Conservation (phyloP, 2,888 invertebrate genomes). For the Eupithecia pulchellata region DNA sequence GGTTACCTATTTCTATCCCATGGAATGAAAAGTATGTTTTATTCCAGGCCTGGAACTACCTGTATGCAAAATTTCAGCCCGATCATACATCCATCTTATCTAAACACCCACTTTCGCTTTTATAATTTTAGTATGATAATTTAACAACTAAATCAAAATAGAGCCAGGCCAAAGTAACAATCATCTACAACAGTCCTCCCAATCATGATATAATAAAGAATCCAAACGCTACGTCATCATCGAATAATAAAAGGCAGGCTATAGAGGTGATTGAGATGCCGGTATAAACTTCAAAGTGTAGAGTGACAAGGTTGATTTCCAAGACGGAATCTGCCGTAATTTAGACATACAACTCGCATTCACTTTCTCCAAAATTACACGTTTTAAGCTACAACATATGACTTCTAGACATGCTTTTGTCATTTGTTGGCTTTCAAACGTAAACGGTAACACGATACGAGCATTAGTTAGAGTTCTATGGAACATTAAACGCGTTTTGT, state of each 20-base stretch:
- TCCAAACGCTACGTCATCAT: neutral
- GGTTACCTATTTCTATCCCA: too few species aligned
- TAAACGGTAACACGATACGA: constrained; percentile 53
- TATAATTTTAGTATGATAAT: too few species aligned
- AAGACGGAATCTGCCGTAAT: constrained; percentile 46
- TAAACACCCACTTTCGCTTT: too few species aligned
- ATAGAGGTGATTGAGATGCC: constrained; percentile 2
- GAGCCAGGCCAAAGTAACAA: neutral
- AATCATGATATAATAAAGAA: neutral
- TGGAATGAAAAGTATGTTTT: too few species aligned
- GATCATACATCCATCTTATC: too few species aligned
- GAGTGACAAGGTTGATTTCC: constrained; percentile 35
- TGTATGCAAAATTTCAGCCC: too few species aligned
- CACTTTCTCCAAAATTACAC: constrained; percentile 47
- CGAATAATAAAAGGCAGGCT: neutral
- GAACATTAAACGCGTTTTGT: constrained; percentile 43
- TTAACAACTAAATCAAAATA: neutral
- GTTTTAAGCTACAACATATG: constrained; percentile 50
- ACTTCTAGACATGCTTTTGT: constrained; percentile 56
- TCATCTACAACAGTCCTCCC: neutral
- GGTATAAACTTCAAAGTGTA: constrained; percentile 9
- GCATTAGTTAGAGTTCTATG: constrained; percentile 56
- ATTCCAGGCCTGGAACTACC: too few species aligned
- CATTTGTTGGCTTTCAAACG: constrained; percentile 51
- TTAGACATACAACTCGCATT: constrained; percentile 47